A percentile compares a stretch with the other conserved stretches of the same genome.
Conservation (phyloP, 2,888 invertebrate genomes). For the Eustalomyia histrio region DNA sequence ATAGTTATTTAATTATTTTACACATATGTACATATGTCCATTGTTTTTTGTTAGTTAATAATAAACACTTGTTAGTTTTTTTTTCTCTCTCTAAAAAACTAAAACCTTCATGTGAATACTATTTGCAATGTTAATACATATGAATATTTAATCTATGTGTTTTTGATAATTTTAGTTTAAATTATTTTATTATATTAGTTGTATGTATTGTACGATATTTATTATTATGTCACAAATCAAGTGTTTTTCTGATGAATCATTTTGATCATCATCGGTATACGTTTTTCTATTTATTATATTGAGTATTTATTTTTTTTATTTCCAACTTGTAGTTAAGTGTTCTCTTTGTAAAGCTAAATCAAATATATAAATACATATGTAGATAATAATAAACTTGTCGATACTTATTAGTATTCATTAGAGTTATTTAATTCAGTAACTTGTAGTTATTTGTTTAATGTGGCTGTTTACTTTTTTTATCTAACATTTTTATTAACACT, state of each 20-base stretch:
- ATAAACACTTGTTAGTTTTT: not conserved
- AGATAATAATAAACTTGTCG: slow-evolving; percentile 25
- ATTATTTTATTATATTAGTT: slow-evolving; percentile 14
- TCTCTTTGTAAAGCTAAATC: not conserved
- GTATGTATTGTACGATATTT: not conserved
- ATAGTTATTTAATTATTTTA: not conserved
- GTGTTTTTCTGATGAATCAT: slow-evolving; percentile 56
- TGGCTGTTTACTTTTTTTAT: slow-evolving; percentile 1
- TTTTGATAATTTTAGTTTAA: too few relatives aligned
- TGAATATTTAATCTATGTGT: not conserved
- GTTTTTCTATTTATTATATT: slow-evolving; percentile 23
- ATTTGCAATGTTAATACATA: not conserved
- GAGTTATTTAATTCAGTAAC: slow-evolving; percentile 22
- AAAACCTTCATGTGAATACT: not conserved
- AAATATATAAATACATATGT: too few relatives aligned
- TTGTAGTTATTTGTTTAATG: slow-evolving; percentile 28
- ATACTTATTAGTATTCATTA: slow-evolving; percentile 37
- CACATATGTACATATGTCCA: not conserved
- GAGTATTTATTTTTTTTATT: slow-evolving; percentile 6
- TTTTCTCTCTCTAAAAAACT: too few relatives aligned
- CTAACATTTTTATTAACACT: slow-evolving; percentile 20
- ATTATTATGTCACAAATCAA: slow-evolving; percentile 58
- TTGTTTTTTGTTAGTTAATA: not conserved
- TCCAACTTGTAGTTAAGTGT: not conserved
- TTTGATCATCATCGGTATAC: slow-evolving; percentile 26